Percentiles rank a stretch among this genome's conserved stretches.
These are phyloP conservation scores for Telmatochromis sp. DNA, from an alignment of 2,113 vertebrate species.

Conservation along the genomic window DNA sequence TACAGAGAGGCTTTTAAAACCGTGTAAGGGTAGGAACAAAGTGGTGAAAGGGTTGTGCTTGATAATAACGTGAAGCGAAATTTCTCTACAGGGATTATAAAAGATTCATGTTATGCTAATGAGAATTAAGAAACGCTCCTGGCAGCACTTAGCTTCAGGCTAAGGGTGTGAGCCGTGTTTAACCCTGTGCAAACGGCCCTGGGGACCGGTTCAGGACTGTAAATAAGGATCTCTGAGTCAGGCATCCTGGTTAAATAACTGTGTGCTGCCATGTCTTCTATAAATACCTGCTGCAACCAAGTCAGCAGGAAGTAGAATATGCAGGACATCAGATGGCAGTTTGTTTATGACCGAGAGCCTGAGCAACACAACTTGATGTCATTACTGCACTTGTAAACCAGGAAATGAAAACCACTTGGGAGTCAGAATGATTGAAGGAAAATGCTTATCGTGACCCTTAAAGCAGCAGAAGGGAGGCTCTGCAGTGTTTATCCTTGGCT, in stretches of 20 bases:
- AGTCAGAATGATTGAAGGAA: background rate
- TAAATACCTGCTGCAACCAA: constrained; percentile 27
- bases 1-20: background rate
- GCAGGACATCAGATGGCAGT: background rate
- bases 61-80: background rate
- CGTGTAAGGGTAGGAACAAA: background rate
- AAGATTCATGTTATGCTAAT: constrained; percentile 6
- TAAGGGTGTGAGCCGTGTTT: background rate
- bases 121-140: background rate
- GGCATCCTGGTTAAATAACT: constrained; percentile 24
- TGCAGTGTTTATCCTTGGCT: background rate
- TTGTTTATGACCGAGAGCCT: background rate
- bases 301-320: background rate
- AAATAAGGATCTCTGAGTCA: constrained; percentile 55
- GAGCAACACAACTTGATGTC: background rate
- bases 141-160: background rate
- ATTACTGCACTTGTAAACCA: background rate
- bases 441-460: background rate
- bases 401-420: constrained; percentile 10
- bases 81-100: background rate
- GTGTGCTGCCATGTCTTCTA: background rate
- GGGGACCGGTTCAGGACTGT: background rate
- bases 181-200: background rate
- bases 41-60: background rate
- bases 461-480: background rate